These are phyloP conservation scores for Cephus sareptanus DNA, from an alignment of 2,888 invertebrate genomes.

Conservation along the genomic window DNA sequence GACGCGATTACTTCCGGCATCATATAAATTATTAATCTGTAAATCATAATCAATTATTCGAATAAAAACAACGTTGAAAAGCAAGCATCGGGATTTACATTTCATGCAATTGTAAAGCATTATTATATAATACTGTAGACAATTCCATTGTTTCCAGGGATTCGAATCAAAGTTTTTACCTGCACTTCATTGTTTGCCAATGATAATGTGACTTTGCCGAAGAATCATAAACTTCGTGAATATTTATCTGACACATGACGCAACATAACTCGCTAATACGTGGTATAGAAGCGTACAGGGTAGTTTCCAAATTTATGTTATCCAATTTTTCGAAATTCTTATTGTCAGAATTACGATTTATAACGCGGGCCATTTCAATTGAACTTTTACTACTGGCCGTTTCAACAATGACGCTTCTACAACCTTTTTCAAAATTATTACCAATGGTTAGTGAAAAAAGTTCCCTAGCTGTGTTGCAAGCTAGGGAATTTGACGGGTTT, in stretches of 20 bases:
- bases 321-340: conserved; percentile 11
- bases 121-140: too few species aligned
- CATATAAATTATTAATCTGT: conserved; percentile 42
- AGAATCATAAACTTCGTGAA: conserved; percentile 40
- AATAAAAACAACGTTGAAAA: conserved; percentile 11
- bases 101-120: background rate
- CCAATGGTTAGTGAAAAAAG: too few species aligned
- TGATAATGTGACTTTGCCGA: conserved; percentile 51
- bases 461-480: too few species aligned
- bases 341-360: background rate
- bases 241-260: conserved; percentile 43
- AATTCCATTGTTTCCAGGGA: too few species aligned
- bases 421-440: too few species aligned
- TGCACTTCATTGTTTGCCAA: conserved; percentile 55
- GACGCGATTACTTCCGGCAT: conserved; percentile 46
- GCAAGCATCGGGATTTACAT: background rate
- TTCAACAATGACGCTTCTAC: too few species aligned
- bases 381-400: too few species aligned
- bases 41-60: conserved; percentile 26
- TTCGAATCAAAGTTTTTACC: conserved; percentile 34
- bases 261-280: conserved; percentile 39
- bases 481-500: too few species aligned
- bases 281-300: conserved; percentile 30
- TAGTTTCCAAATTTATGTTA: conserved; percentile 26
- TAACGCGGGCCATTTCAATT: too few species aligned